Evolutionary conservation across 1,140 invertebrate genomes (phyloP), one percentile per base, ranked within the genome.

Genomic region (Brachionus koreanus): DNA sequence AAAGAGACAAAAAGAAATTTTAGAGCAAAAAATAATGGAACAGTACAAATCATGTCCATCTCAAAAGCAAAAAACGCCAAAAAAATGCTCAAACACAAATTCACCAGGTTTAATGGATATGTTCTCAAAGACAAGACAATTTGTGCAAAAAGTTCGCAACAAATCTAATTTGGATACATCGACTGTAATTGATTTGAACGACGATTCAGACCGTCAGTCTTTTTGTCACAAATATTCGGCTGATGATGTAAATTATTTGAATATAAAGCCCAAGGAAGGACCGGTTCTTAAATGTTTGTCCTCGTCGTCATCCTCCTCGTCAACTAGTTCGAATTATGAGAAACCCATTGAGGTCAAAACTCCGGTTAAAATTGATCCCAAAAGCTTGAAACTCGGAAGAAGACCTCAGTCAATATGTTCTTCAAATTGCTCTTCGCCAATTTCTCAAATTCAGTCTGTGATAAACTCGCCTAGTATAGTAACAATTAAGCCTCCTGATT

Each of bases 21-120:
- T 82, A 19, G 77, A 82, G 39, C 52, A 65, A 65, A 82, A 82
- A 69, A 82, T 82, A 37, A 82, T 82, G 77, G 77, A 82, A 69
- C 77, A 82, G 23, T 82, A 82, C 19, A 82, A 82, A 19, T n/a
- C 19, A 43, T 37, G 37, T 33, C 77, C 77, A 9, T 61, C 49
- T 9, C 77, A 67, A 10, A 82, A 82, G 37, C 63, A n/a, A 23
- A 65, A 79, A 33, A 79, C 19, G 10, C 5, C 49, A 16, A 77
- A 61, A 61, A 77, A 77, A 49, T 57, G 29, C n/a, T 46, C 43
- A 6, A 77, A 61, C 23, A 77, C 46, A 7, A 61, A 77, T 7
- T 72, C 69, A 16, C 39, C 69, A 13, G 39, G 39, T 10, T 5
- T 61, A 2, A 61, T 79, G 46, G 76, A 65, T 12, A 25, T 79